Base-by-base conservation (phyloP, 2,113 vertebrate genomes). In the Oreochromis tanganicae region DNA sequence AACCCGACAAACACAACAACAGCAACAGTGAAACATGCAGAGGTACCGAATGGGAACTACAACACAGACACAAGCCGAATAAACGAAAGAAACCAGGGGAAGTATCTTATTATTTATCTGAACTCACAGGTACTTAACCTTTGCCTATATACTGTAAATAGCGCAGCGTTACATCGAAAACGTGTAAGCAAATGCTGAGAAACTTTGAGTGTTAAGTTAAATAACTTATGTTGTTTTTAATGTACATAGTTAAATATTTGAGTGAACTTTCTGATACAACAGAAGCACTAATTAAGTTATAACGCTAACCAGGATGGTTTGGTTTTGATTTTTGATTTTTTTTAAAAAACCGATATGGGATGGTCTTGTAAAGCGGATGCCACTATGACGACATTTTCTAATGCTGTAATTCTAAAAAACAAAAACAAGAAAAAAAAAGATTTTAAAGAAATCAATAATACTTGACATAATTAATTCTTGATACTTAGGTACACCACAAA, bases 401-500 rank as follows among this genome's bases (percentile, higher is more conserved):
- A 92, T 94, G 96, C 96, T 95, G 95, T 93, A 95, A 94, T 94
- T 95, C 95, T 96, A 90, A 94, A 57, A 86, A 86, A 90, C 87
- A 80, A 52, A 75, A 71, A 83, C 88, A 95, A 55, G 6, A 8
- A 85, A 50, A 86, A 85, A 85, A 43, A 85, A 46, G 84, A 91
- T 82, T 95, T 92, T 90, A 91, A 90, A 93, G 81, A 94, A 87
- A 94, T 94, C 56, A 94, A 95, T 95, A 91, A 93, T 95, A 94
- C 94, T 96, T 96, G 94, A 96, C 92, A 93, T 86, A 91, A 90
- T 95, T 93, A 88, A 95, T 92, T 96, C 94, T 95, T 97, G 95
- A 94, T 97, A 96, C 90, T 96, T 96, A 96, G 97, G 97, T 97
- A 98, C 97, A 97, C 97, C 97, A 97, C 96, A 96, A 96, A 97